A percentile compares a stretch with the other conserved stretches of the same genome.
Evolutionary conservation across 2,797 vertebrate species (phyloP).

Genomic region (Dicrostonyx torquatus): DNA sequence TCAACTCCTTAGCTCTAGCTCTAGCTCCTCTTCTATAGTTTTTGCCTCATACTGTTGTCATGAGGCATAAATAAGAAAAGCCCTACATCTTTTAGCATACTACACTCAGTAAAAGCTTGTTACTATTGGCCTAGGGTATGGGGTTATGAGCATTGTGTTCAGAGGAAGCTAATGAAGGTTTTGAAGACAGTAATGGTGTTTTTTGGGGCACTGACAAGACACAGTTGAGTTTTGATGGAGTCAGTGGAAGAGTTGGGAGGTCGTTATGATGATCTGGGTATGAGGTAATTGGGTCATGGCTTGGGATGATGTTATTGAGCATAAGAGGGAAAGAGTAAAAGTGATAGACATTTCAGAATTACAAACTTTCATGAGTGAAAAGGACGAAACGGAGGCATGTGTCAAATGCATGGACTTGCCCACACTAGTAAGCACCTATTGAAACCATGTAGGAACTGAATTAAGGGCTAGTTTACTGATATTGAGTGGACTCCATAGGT

Average conservation of each 20-base stretch:
- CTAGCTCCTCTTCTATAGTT: neutral
- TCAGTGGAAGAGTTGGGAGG: conserved; percentile 14
- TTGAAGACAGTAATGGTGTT: neutral
- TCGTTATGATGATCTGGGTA: neutral
- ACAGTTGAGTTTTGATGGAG: neutral
- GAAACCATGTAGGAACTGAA: neutral
- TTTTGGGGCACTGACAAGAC: neutral
- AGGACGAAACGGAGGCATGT: neutral
- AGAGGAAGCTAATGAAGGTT: neutral
- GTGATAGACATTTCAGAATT: conserved; percentile 36
- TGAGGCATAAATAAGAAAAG: neutral
- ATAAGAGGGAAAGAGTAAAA: conserved; percentile 50
- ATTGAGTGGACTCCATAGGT: neutral
- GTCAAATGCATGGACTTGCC: neutral
- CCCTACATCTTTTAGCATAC: neutral
- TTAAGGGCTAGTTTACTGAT: neutral
- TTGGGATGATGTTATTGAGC: conserved; percentile 62
- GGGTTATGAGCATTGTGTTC: neutral
- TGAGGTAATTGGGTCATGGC: conserved; percentile 70
- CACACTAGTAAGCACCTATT: neutral
- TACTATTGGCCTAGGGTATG: neutral
- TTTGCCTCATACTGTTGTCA: neutral
- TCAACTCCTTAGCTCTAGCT: neutral
- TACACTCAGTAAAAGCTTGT: neutral
- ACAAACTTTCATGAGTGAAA: conserved; percentile 22